Conservation (phyloP, 2,888 invertebrate species). For the Amphipyra berbera region DNA sequence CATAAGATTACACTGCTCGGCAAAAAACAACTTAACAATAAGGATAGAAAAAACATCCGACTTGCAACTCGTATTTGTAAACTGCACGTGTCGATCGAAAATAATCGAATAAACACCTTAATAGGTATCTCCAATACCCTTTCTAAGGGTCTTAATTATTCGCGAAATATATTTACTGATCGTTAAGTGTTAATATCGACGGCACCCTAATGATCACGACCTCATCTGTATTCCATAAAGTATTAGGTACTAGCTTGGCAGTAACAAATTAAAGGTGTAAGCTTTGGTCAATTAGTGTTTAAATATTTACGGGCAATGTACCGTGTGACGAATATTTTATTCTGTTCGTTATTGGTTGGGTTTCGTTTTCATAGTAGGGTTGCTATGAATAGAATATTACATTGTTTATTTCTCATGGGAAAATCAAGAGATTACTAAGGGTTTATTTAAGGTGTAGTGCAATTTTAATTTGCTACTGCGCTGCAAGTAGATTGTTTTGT, state of each 20-base stretch:
- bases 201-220: conserved; percentile 22
- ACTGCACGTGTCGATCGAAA: neutral
- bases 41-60: too few relatives aligned
- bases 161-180: conserved; percentile 42
- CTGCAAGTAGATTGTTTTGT: too few relatives aligned
- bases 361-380: neutral
- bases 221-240: conserved; percentile 43
- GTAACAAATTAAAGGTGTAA: conserved; percentile 14
- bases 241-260: conserved; percentile 2
- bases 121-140: conserved; percentile 11
- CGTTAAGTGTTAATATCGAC: conserved; percentile 39
- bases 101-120: neutral
- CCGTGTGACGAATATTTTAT: neutral
- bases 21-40: too few relatives aligned
- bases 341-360: neutral
- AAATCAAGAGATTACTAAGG: too few relatives aligned
- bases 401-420: neutral
- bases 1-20: too few relatives aligned
- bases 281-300: neutral
- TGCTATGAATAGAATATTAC: neutral
- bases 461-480: too few relatives aligned
- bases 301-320: neutral
- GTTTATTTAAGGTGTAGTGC: too few relatives aligned
- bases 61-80: too few relatives aligned
- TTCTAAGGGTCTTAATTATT: conserved; percentile 34